phyloP scores from a whole-genome alignment of 2,797 vertebrate genomes.

The Martes flavigula region DNA sequence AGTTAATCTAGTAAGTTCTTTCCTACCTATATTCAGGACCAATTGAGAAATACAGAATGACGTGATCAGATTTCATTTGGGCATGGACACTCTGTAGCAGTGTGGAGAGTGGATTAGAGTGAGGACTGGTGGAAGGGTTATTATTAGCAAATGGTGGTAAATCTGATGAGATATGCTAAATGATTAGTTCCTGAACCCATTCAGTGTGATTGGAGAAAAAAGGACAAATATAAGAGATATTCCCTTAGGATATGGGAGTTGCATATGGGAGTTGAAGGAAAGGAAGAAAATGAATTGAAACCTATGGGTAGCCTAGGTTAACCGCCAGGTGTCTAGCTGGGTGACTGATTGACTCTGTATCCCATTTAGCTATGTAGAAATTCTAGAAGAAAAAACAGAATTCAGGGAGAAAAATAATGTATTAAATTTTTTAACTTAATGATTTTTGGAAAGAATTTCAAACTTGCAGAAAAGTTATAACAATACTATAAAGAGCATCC shows the following conservation, averaged over 20 bases:
- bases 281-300: neutral
- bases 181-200: neutral
- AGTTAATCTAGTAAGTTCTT: slow-evolving; percentile 20
- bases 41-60: neutral
- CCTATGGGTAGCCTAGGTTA: neutral
- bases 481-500: neutral
- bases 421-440: neutral
- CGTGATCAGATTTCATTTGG: neutral
- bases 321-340: neutral
- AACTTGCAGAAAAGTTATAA: neutral
- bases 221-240: too few species aligned
- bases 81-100: neutral
- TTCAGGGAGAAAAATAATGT: neutral
- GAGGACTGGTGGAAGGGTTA: neutral
- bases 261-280: neutral
- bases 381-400: neutral
- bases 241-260: neutral
- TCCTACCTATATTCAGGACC: neutral
- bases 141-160: neutral
- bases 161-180: neutral
- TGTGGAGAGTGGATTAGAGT: neutral
- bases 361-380: neutral
- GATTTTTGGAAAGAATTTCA: neutral
- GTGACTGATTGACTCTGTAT: neutral
- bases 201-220: neutral